Evolutionary conservation across 2,113 vertebrate species (phyloP).

Genomic region (Cyanoliseus patagonus): DNA sequence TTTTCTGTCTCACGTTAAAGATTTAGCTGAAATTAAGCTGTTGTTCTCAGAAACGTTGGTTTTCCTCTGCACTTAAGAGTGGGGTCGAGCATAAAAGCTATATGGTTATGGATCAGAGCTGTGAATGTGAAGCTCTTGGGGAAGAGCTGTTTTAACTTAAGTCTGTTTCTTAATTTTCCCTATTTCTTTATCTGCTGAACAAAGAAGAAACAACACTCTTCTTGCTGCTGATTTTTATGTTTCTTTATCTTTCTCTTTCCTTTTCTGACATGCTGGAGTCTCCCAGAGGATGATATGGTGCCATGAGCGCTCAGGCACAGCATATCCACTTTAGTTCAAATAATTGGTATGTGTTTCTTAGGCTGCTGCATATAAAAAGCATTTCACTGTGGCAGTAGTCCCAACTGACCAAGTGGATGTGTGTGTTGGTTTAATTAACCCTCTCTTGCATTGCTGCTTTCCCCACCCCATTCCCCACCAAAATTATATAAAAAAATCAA

Average conservation of each 20-base stretch:
- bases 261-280: not conserved
- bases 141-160: not conserved
- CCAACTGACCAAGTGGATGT: not conserved
- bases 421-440: constrained; percentile 13
- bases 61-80: not conserved
- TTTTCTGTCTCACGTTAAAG: not conserved
- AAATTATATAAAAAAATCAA: not conserved
- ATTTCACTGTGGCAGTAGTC: constrained; percentile 48
- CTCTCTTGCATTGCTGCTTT: not conserved
- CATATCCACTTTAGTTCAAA: constrained; percentile 7
- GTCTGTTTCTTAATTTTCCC: not conserved
- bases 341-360: constrained; percentile 38
- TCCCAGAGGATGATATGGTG: not conserved
- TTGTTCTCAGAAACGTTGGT: not conserved
- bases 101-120: not conserved
- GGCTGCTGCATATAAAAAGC: constrained; percentile 29
- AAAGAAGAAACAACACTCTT: fast-evolving
- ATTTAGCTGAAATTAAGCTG: not conserved
- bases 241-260: not conserved
- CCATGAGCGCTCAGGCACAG: not conserved
- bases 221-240: not conserved
- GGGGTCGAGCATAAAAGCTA: not conserved
- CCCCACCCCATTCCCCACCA: not conserved
- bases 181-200: not conserved
- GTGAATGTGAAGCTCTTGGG: not conserved